Conservation (phyloP, 2,797 vertebrate species). For the Sebastes minor region DNA sequence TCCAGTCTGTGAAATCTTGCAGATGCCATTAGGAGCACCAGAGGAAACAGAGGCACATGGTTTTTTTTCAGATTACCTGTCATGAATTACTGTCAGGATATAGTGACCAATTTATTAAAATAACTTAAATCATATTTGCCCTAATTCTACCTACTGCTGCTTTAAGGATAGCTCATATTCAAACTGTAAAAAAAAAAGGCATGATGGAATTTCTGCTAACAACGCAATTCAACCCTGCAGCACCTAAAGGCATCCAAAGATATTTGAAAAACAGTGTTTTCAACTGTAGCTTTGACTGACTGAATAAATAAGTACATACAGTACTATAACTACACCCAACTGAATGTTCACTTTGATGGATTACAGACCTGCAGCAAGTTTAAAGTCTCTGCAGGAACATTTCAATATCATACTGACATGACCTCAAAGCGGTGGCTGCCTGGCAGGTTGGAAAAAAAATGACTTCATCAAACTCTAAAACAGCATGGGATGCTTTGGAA, state of each 20-base stretch:
- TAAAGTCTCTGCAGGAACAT: constrained; percentile 1
- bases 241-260: neutral
- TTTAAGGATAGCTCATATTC: neutral
- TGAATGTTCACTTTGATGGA: neutral
- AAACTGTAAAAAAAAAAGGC: neutral
- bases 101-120: no score
- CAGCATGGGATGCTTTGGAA: constrained; percentile 25
- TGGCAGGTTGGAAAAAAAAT: neutral
- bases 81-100: no score
- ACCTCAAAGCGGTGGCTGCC: neutral
- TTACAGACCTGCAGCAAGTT: neutral
- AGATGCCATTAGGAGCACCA: no score
- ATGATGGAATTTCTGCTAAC: neutral
- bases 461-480: constrained; percentile 20
- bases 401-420: neutral
- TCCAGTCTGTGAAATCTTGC: no score
- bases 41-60: no score
- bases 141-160: no score
- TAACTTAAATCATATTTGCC: no score
- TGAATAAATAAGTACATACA: neutral
- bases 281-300: neutral
- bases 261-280: neutral
- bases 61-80: no score
- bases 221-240: neutral
- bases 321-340: neutral